Evolutionary conservation across 1,140 invertebrate species (phyloP), one percentile per base, ranked within the genome.

Genomic region (Diplogasteroides magnus): DNA sequence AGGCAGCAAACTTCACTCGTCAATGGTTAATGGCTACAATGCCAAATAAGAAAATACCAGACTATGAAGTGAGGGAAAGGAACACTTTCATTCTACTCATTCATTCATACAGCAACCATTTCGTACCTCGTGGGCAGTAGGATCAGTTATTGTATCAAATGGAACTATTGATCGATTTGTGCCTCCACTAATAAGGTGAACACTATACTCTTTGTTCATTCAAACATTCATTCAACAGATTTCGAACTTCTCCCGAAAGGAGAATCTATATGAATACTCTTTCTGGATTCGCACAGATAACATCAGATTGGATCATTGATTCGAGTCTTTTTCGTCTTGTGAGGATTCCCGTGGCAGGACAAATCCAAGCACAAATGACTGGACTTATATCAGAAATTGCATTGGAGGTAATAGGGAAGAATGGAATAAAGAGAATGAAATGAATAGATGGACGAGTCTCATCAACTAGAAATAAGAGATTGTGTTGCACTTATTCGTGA

Each of bases 371-470:
- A 28, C 73, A 72, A 29, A 67, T 74, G 70, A 71, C 63, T 1
- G 73, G 73, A 1, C 31, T 74, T 19, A 74, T 72, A 6, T 73
- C 70, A n/a, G 73, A 74, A 25, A 71, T 74, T 29, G 69, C 59
- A 19, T 73, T 74, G 73, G 59, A 73, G 70, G 70, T 72, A n/a
- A n/a, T 14, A 57, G 29, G 15, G 23, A 31, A 19, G 23, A 14
- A 23, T 26, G 19, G 19, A 19, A 19, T 57, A 6, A 57, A 56
- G 58, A 19, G 2, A 0, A 19, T 14, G 29, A 23, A 68, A 25
- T 15, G 25, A 62, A 31, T 56, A 72, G 69, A 66, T 74, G 2
- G 67, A 70, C 15, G 64, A 63, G 27, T 62, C 66, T 29, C 60
- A 74, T 25, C 69, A 74, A 56, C 56, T 74, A 2, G 63, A 72